Base-by-base conservation (phyloP, 2,888 invertebrate genomes). In the Anthoptus insignis region DNA sequence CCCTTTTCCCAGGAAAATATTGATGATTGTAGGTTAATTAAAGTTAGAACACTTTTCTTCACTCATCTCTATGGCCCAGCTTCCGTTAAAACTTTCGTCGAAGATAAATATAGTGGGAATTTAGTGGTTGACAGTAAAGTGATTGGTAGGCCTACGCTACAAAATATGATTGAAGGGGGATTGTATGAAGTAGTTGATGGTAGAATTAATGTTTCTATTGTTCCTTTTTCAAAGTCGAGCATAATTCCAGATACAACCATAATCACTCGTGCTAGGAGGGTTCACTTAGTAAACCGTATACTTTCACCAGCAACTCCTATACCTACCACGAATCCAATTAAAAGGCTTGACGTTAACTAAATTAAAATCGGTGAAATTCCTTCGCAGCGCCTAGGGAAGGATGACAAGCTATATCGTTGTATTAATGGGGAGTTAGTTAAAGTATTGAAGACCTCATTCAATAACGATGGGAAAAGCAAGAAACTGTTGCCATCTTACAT, bases 391-490 rank as follows among this genome's bases (percentile, higher is more conserved):
- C n/a, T n/a, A n/a, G n/a, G n/a, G n/a, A 64, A 59, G 21, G 64
- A 71, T 9, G 67, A 66, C 13, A 70, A 67, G 39, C 24, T 74
- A 11, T 74, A 58, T 54, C 37, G 68, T 5, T 72, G 16, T 24
- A n/a, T 6, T 73, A n/a, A 50, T 54, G 16, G 70, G 68, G 74
- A 76, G 1, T 50, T 75, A 4, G 70, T 76, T 3, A 74, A 72
- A 70, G 67, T 75, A 2, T 69, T 68, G 1, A 69, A 68, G 57
- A 54, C 45, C 1, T 21, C 29, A 9, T 73, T 70, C 45, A 45
- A 59, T 8, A 74, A 74, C 53, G 64, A 76, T 4, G 76, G 76
- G 0, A 65, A 74, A 16, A 76, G 74, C 45, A 57, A 6, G n/a
- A 76, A 76, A 13, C 61, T 74, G 1, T 32, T 73, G 21, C 71